Conservation (phyloP, 2,888 invertebrate genomes). For the Microplitis manilae region DNA sequence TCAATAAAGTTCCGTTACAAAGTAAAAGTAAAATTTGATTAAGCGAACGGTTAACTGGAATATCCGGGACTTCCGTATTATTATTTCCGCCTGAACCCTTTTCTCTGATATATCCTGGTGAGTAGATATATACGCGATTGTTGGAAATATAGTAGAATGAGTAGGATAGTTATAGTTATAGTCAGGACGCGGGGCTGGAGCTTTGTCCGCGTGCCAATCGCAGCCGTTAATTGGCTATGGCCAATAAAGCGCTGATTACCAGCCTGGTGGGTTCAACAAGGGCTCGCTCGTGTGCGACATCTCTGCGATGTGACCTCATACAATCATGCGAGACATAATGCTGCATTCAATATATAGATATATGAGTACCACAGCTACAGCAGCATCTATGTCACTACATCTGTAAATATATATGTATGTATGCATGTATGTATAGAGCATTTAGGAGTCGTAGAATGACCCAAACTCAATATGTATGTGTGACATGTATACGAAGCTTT, state of each 20-base stretch:
- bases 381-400: not conserved
- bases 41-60: not conserved
- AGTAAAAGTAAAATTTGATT: not conserved
- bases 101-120: not conserved
- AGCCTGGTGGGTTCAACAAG: slow-evolving; percentile 53
- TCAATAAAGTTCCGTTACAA: not conserved
- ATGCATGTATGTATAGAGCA: not conserved
- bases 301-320: not conserved
- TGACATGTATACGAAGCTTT: slow-evolving; percentile 28
- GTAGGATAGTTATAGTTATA: not conserved
- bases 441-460: not conserved
- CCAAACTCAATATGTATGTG: slow-evolving; percentile 26
- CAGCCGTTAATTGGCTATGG: slow-evolving; percentile 66
- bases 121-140: not conserved
- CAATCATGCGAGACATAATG: not conserved
- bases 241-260: slow-evolving; percentile 68
- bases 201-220: slow-evolving; percentile 65
- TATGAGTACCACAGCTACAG: not conserved
- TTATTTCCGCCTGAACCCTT: not conserved
- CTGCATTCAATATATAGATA: slow-evolving; percentile 24
- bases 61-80: not conserved
- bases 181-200: slow-evolving; percentile 35
- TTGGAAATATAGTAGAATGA: not conserved
- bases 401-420: not conserved
- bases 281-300: slow-evolving; percentile 31